Percentiles rank a stretch among this genome's conserved stretches.
These are phyloP conservation scores for Platorchestia sp. DNA, from an alignment of 1,140 invertebrate genomes.

Conservation along the genomic window DNA sequence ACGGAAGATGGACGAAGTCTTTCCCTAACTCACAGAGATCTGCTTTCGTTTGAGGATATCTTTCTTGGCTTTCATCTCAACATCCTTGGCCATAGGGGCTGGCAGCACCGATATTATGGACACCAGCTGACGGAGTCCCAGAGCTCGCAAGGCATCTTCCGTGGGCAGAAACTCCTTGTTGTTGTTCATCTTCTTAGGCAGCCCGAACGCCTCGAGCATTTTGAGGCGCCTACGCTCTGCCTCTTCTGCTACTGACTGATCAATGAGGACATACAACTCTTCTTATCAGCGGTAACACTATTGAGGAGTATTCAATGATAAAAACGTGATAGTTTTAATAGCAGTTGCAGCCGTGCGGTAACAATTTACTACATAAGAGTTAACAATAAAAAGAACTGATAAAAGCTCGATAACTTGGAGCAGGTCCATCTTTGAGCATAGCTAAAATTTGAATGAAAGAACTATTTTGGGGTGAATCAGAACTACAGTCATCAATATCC, in stretches of 20 bases:
- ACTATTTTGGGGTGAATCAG: background rate
- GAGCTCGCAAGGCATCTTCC: background rate
- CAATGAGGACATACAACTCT: background rate
- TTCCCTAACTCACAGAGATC: slow-evolving; percentile 26
- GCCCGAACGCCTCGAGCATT: background rate
- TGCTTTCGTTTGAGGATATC: slow-evolving; percentile 37
- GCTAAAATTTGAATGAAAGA: background rate
- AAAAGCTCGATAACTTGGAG: too few species aligned
- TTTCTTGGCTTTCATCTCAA: background rate
- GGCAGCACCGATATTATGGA: background rate
- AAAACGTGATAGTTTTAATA: too few species aligned
- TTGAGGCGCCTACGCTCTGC: background rate
- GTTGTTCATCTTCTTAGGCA: background rate
- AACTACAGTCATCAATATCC: background rate
- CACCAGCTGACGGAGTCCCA: background rate
- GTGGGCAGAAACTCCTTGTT: background rate
- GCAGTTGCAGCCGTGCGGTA: too few species aligned
- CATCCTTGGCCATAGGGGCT: background rate
- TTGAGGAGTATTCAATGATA: too few species aligned
- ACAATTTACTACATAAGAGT: too few species aligned
- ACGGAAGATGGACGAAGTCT: background rate
- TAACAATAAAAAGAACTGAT: too few species aligned
- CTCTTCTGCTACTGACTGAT: background rate
- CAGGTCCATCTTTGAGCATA: background rate
- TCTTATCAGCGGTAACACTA: too few species aligned